Evolutionary conservation across 1,140 invertebrate genomes (phyloP).

Genomic region (Luehdorfia chinensis): DNA sequence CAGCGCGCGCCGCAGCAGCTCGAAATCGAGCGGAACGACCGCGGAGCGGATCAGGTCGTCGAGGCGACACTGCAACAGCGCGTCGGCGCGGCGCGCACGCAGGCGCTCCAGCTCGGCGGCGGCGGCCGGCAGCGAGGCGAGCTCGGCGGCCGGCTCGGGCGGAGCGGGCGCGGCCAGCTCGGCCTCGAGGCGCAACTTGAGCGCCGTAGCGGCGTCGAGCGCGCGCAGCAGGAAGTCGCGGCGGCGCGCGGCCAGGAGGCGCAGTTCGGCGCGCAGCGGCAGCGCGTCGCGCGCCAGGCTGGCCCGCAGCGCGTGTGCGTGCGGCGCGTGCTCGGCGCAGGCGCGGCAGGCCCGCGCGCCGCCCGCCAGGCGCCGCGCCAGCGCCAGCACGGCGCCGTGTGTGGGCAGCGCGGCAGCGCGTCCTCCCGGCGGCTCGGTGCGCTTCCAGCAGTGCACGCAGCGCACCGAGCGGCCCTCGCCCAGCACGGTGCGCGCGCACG

Average conservation of each 20-base stretch:
- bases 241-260: conserved; percentile 81
- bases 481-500: conserved; percentile 82
- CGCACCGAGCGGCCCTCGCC: conserved; percentile 80
- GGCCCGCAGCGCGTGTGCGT: conserved; percentile 84
- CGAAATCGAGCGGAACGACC: conserved; percentile 81
- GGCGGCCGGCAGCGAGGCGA: conserved; percentile 78
- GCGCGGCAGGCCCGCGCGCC: conserved; percentile 80
- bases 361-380: too few relatives aligned
- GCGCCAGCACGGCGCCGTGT: too few relatives aligned
- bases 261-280: conserved; percentile 79
- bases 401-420: too few relatives aligned
- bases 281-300: conserved; percentile 81
- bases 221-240: conserved; percentile 84
- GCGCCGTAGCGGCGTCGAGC: conserved; percentile 83
- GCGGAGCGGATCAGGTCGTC: conserved; percentile 84
- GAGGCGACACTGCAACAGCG: conserved; percentile 84
- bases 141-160: conserved; percentile 76
- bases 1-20: conserved; percentile 81
- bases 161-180: conserved; percentile 69
- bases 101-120: conserved; percentile 81
- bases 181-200: conserved; percentile 85
- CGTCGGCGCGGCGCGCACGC: conserved; percentile 83
- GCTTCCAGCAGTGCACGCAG: too few relatives aligned
- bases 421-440: too few relatives aligned
- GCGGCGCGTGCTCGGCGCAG: conserved; percentile 81